phyloP scores from a whole-genome alignment of 92 coral and sea anemone species.

The Phenganax marumi region DNA sequence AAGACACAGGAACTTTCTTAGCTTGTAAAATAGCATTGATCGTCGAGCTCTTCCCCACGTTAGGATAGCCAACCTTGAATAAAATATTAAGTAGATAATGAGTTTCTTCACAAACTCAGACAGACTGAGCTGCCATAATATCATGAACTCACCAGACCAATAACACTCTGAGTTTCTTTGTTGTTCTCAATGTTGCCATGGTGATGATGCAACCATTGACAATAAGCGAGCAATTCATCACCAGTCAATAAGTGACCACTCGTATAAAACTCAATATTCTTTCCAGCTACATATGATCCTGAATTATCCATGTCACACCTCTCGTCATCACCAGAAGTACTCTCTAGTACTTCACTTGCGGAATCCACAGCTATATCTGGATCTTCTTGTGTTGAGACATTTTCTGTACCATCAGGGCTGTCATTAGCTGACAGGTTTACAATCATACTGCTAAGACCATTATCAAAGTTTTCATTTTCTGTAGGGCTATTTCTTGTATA shows the following conservation, averaged over 20 bases:
- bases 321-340: background rate
- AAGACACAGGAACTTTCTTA: conserved; percentile 92
- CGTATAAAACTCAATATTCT: conserved; percentile 40
- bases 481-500: background rate
- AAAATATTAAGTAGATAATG: background rate
- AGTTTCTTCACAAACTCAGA: background rate
- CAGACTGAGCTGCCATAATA: background rate
- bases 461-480: background rate
- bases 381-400: background rate
- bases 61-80: conserved; percentile 92
- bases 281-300: background rate
- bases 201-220: conserved; percentile 58
- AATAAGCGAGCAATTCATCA: conserved; percentile 71
- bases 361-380: background rate
- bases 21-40: conserved; percentile 85
- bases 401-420: background rate
- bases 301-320: background rate
- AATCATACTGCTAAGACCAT: background rate
- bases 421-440: background rate
- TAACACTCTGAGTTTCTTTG: conserved; percentile 45
- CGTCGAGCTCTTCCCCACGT: conserved; percentile 96
- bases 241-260: conserved; percentile 59
- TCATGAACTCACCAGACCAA: conserved; percentile 66
- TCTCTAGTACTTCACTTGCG: background rate
- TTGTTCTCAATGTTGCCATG: conserved; percentile 5